Percentiles rank a stretch among this genome's conserved stretches.
phyloP scores from a whole-genome alignment of 2,113 vertebrate genomes.

The Lichenostomus cassidix region DNA sequence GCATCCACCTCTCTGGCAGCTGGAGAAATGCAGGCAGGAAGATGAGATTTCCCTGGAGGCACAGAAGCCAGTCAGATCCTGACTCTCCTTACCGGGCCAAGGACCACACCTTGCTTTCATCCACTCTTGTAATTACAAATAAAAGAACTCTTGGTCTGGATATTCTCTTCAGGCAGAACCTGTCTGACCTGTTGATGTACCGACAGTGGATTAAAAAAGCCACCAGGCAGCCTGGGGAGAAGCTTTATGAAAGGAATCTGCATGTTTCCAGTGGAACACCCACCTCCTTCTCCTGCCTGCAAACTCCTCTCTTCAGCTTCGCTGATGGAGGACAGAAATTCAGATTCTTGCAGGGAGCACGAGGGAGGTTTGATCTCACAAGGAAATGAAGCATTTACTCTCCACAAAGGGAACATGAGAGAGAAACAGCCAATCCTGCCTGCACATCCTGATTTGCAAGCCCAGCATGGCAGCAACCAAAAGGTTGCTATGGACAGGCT shows the following conservation, averaged over 20 bases:
- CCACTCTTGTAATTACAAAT: constrained; percentile 44
- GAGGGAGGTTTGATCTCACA: not conserved
- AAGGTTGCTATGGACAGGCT: not conserved
- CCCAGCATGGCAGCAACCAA: not conserved
- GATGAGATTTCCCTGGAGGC: constrained; percentile 19
- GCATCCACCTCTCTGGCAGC: not conserved
- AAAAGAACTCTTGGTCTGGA: not conserved
- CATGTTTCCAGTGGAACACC: not conserved
- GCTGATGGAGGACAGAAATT: not conserved
- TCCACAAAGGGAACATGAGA: not conserved
- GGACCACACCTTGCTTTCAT: constrained; percentile 59
- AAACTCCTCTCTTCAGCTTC: not conserved
- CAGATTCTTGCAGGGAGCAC: not conserved
- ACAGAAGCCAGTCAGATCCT: constrained; percentile 42
- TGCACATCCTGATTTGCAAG: not conserved
- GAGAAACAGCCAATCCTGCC: not conserved
- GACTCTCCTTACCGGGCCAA: not conserved
- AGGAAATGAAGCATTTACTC: not conserved
- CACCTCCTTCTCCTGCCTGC: not conserved
- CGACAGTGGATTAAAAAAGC: not conserved
- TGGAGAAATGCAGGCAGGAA: not conserved
- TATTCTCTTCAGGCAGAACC: constrained; percentile 56
- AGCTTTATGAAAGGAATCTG: not conserved
- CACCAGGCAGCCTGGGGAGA: not conserved
- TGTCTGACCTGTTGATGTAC: constrained; percentile 49